Evolutionary conservation across 2,888 invertebrate genomes (phyloP), one percentile per base, ranked within the genome.

Genomic region (Scaptomyza flava): DNA sequence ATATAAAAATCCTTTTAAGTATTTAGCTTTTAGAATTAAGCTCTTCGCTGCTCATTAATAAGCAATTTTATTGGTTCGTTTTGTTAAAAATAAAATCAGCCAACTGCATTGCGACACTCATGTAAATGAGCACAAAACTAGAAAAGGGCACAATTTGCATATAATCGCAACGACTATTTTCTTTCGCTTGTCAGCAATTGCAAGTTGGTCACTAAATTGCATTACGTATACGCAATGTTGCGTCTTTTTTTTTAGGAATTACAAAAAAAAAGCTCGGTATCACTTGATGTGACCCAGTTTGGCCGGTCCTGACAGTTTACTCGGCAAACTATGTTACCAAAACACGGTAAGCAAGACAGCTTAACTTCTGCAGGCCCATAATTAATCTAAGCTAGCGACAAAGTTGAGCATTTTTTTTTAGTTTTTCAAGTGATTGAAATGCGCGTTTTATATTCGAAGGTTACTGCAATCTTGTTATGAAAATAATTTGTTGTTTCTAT

Each of bases 61-160:
- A 65, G 75, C 54, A 65, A 69, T 73, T 73, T 31, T 41, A 36
- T 60, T 46, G 20, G 27, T 1, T 48, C 20, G 23, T 36, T 36
- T 36, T 12, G 11, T 34, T 34, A 17, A 17, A 17, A 17, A 4
- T 17, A 38, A 33, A 62, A 51, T 46, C 53, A 53, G 48, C 53
- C 41, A 41, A 51, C 71, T 58, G 76, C 76, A 79, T 51, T 76
- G 68, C 73, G 77, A 42, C 66, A 75, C 57, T 65, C 54, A 82
- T 81, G 86, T 65, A 81, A 81, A 81, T 81, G 59, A 74, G 83
- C 70, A 6, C 52, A 41, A 12, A 66, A 72, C 42, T 48, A 9
- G 20, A 50, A 57, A 68, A 31, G 34, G 43, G 45, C 65, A 60
- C 36, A 77, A 72, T 75, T 75, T 64, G 72, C 75, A 77, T 75